These are phyloP conservation scores for Spodoptera litura DNA, from an alignment of 1,140 invertebrate genomes.

Conservation along the genomic window DNA sequence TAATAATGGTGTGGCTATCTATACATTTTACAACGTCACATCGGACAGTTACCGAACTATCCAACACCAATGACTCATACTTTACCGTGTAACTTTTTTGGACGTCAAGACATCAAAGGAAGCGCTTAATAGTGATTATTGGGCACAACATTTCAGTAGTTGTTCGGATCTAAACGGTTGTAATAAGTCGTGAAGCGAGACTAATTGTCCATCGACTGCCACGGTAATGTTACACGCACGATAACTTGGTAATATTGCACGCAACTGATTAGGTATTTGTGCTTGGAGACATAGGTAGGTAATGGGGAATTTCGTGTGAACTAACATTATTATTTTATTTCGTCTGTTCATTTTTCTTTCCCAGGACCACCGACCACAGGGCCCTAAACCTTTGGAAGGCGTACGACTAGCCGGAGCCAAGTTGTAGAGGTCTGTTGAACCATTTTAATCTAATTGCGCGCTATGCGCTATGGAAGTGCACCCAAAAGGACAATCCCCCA, in stretches of 20 bases:
- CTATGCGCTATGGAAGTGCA: too few relatives aligned
- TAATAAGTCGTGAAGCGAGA: constrained; percentile 36
- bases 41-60: background rate
- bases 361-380: too few relatives aligned
- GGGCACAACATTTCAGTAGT: constrained; percentile 36
- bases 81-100: constrained; percentile 1
- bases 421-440: too few relatives aligned
- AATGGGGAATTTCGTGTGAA: background rate
- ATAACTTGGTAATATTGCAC: constrained; percentile 10
- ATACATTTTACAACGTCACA: too few relatives aligned
- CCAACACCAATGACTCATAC: background rate
- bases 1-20: too few relatives aligned
- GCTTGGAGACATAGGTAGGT: background rate
- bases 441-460: too few relatives aligned
- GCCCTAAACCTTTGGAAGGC: too few relatives aligned
- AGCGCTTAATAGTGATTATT: background rate
- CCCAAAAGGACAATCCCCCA: too few relatives aligned
- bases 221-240: constrained; percentile 28
- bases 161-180: constrained; percentile 34
- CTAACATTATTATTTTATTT: background rate
- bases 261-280: constrained; percentile 2
- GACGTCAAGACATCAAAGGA: constrained; percentile 1
- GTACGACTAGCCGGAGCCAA: too few relatives aligned
- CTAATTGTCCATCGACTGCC: constrained; percentile 36
- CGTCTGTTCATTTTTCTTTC: too few relatives aligned